phyloP scores from a whole-genome alignment of 2,797 vertebrate genomes.

The Merluccius polli region DNA sequence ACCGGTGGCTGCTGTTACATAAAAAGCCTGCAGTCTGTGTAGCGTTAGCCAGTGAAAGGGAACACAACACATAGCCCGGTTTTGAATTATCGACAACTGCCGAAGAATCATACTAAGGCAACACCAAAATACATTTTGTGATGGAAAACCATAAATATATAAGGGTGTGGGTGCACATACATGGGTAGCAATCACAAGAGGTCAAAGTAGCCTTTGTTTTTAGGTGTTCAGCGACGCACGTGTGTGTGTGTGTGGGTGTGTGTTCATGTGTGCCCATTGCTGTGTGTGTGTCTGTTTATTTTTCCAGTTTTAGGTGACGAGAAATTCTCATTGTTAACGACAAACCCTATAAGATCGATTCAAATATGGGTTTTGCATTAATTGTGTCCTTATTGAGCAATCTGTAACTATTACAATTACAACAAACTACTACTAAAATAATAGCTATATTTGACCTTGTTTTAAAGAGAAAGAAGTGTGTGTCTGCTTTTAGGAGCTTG shows the following conservation, averaged over 20 bases:
- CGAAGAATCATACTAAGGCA: slow-evolving; percentile 34
- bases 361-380: background rate
- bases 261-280: background rate
- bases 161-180: slow-evolving; percentile 31
- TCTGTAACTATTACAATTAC: background rate
- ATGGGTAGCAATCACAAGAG: slow-evolving; percentile 37
- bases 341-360: background rate
- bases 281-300: slow-evolving; percentile 1
- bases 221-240: slow-evolving; percentile 4
- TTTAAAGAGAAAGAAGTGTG: slow-evolving; percentile 5
- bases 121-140: slow-evolving; percentile 58
- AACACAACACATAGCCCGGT: slow-evolving; percentile 38
- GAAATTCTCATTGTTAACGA: background rate
- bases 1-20: slow-evolving; percentile 43
- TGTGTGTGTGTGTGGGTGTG: slow-evolving; percentile 7
- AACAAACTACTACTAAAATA: background rate
- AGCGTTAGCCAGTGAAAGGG: slow-evolving; percentile 9
- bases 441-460: background rate
- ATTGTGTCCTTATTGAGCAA: slow-evolving; percentile 20
- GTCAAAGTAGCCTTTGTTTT: slow-evolving; percentile 29
- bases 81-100: slow-evolving; percentile 64
- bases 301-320: background rate
- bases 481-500: slow-evolving; percentile 20
- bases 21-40: slow-evolving; percentile 42
- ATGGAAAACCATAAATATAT: slow-evolving; percentile 49